Evolutionary conservation across 2,888 invertebrate species (phyloP).

Genomic region (Eilema griseolum): DNA sequence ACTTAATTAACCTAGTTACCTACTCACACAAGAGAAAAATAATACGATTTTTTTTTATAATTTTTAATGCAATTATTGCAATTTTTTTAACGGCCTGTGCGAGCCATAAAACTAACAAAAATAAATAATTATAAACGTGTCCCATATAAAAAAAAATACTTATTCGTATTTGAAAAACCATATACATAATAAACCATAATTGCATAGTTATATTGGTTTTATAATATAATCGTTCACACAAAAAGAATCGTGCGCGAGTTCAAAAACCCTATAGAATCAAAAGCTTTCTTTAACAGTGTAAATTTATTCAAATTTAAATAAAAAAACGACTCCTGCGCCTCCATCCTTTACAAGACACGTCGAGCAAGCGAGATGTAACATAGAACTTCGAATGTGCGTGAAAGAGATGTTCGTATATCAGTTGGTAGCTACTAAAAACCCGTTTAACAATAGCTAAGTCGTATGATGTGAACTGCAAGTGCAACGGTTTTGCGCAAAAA

Average conservation of each 20-base stretch:
- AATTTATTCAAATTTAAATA: constrained; percentile 85
- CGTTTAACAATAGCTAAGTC: constrained; percentile 72
- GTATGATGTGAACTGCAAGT: constrained; percentile 62
- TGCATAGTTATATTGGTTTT: constrained; percentile 28
- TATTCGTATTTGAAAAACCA: no score
- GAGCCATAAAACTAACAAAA: no score
- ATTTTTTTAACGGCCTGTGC: constrained; percentile 55
- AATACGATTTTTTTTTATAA: constrained; percentile 64
- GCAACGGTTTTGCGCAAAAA: constrained; percentile 53
- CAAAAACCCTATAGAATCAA: constrained; percentile 71
- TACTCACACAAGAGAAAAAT: constrained; percentile 52
- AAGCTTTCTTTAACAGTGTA: constrained; percentile 80
- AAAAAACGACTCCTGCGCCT: constrained; percentile 72
- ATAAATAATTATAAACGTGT: no score
- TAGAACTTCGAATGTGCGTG: not conserved
- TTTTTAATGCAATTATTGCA: constrained; percentile 61
- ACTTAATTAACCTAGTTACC: constrained; percentile 58
- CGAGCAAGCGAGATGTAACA: constrained; percentile 22
- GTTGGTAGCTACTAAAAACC: constrained; percentile 53
- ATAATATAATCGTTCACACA: constrained; percentile 43
- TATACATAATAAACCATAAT: not conserved
- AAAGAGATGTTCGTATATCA: constrained; percentile 26
- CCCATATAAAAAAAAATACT: no score
- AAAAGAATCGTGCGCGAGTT: constrained; percentile 60
- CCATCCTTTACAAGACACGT: constrained; percentile 65